phyloP scores from a whole-genome alignment of 2,113 vertebrate species.

The Oryzias curvinotus region DNA sequence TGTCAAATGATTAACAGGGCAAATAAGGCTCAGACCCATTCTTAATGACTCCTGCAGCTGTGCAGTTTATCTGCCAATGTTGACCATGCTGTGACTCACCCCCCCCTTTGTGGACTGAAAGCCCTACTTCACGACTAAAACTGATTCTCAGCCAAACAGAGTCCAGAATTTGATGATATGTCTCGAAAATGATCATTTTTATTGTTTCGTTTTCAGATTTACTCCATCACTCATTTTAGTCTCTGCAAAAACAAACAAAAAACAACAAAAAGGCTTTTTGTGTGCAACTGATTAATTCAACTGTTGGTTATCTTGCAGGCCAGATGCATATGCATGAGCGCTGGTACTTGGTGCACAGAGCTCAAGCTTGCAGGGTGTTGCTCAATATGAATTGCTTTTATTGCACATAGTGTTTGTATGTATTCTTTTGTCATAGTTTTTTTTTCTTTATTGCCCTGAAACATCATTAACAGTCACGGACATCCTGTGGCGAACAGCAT shows the following conservation, averaged over 20 bases:
- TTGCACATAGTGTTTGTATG: conserved; percentile 6
- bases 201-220: conserved; percentile 18
- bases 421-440: conserved; percentile 31
- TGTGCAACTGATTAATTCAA: conserved; percentile 49
- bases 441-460: conserved; percentile 17
- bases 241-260: conserved; percentile 9
- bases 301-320: conserved; percentile 28
- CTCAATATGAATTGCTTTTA: conserved; percentile 12
- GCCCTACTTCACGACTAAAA: conserved; percentile 57
- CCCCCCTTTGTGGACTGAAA: conserved; percentile 63
- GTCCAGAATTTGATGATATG: conserved; percentile 53
- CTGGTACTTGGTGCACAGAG: conserved; percentile 7
- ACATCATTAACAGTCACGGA: conserved; percentile 24
- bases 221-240: not conserved
- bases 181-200: conserved; percentile 27
- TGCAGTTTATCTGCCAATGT: conserved; percentile 59
- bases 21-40: conserved; percentile 40
- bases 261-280: conserved; percentile 7
- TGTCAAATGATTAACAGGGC: conserved; percentile 47
- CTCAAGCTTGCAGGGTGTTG: not conserved
- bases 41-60: conserved; percentile 69
- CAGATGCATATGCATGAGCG: conserved; percentile 24
- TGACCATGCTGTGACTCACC: conserved; percentile 36
- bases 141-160: conserved; percentile 44
- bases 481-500: conserved; percentile 13